Evolutionary conservation across 2,113 vertebrate species (phyloP), one percentile per base, ranked within the genome.

Genomic region (Prolemur simus): DNA sequence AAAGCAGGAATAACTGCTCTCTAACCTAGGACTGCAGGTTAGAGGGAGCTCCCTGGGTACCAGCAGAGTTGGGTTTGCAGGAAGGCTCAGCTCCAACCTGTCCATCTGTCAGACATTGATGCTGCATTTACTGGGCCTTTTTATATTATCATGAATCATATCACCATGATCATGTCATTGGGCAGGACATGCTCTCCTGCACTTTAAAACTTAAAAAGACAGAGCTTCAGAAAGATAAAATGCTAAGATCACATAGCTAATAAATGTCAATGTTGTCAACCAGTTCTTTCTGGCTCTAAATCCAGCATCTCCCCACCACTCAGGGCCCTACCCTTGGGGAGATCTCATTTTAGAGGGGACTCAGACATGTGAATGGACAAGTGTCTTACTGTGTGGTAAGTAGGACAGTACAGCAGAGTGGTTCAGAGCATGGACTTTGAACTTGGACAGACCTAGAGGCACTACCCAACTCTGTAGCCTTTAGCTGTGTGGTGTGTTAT

Each of bases 191-290:
- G 32, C 12, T 18, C 68, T 64, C 42, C 23, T 17, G 27, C 18
- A 29, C 29, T 86, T 82, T 60, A 87, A 74, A 64, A 90, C 58
- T n/a, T 52, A 90, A 29, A 91, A 94, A 91, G 47, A 95, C 25
- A 87, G 39, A 86, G 2, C 52, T 92, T 84, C 66, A n/a, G 54
- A 49, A 93, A 82, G 84, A 77, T n/a, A 17, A 52, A 93, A 20
- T 54, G 11, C 20, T 49, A 54, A 81, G 80, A 11, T 27, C 58
- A 68, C n/a, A 8, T 17, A 27, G 39, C 39, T 52, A 37, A 49
- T 83, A 56, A 73, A 81, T 11, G 13, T 42, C 56, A 49, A 45
- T 0, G 1, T 6, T 21, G 14, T 17, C 20, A 87, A n/a, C 23
- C 58, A 18, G 23, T 27, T 54, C 69, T 82, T 68, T 39, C 20